Evolutionary conservation across 1,140 invertebrate genomes (phyloP), one percentile per base, ranked within the genome.

Genomic region (Drosophila guanche): DNA sequence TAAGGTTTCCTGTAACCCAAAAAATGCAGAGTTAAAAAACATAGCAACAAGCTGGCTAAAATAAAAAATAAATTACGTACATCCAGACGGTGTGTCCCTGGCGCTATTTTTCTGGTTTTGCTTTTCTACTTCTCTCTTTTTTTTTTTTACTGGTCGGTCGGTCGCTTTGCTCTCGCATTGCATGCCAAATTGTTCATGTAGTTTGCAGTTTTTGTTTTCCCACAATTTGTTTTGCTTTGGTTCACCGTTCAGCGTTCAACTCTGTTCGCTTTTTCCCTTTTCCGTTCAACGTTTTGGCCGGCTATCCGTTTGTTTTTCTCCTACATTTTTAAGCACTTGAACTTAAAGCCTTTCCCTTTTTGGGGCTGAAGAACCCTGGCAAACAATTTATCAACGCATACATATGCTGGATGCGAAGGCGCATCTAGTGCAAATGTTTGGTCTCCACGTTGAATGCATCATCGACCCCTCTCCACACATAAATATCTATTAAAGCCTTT

Each of bases 331-430:
- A 85, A 67, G 83, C 60, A 72, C 60, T 63, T 81, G 50, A 70
- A 77, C 63, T 70, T 70, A 62, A 70, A 76, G 80, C 57, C 70
- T 60, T 80, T 46, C 48, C 40, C 47, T 57, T 52, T 52, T 51
- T 71, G 62, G 56, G 8, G 20, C 43, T 48, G 22, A 63, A 73
- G 59, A 59, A 67, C 56, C 74, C 33, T 29, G 10, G 33, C 43
- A 61, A 61, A 77, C 80, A 77, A 81, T 85, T 85, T 85, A 85
- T 86, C 77, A 86, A 77, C 81, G 84, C 76, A 73, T 73, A 69
- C 20, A 37, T 68, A 68, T 67, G 65, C 50, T 22, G 16, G 45
- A n/a, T 46, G 62, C 23, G 25, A 41, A 42, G 27, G 4, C 16
- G 20, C 48, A 56, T 65, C 41, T 54, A 40, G 66, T 56, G 63